Evolutionary conservation across 2,888 invertebrate species (phyloP).

Genomic region (Lasioglossum calceatum): DNA sequence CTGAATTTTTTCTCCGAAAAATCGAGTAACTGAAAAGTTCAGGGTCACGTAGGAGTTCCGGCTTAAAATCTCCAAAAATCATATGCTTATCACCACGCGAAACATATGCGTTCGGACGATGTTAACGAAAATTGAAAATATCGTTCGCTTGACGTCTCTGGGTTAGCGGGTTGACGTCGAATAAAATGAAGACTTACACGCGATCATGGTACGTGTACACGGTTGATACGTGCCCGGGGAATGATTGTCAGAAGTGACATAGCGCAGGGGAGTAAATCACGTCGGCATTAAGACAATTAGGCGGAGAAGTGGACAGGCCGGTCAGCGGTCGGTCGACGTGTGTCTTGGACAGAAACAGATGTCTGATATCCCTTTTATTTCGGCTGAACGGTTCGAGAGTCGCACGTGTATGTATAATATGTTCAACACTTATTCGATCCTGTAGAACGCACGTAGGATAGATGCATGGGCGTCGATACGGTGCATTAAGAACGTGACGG

Average conservation of each 20-base stretch:
- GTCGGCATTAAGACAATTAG: conserved; percentile 77
- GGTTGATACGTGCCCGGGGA: conserved; percentile 48
- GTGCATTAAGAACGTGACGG: conserved; percentile 30
- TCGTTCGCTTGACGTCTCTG: conserved; percentile 58
- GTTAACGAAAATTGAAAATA: conserved; percentile 17
- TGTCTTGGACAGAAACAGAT: conserved; percentile 56
- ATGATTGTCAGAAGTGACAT: conserved; percentile 62
- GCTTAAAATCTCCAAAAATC: neutral
- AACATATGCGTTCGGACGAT: neutral
- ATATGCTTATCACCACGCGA: neutral
- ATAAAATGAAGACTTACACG: conserved; percentile 65
- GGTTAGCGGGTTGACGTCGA: conserved; percentile 66
- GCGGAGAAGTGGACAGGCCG: conserved; percentile 58
- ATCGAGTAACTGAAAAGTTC: neutral
- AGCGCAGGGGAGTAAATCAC: conserved; percentile 75
- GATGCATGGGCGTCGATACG: conserved; percentile 50
- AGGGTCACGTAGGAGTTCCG: neutral
- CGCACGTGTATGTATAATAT: conserved; percentile 8
- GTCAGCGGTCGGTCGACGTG: conserved; percentile 42
- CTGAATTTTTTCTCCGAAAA: neutral
- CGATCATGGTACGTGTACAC: conserved; percentile 39
- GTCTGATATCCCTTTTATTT: conserved; percentile 62
- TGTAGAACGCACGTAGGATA: conserved; percentile 52
- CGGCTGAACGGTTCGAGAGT: conserved; percentile 43
- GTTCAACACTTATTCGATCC: conserved; percentile 43